phyloP scores from a whole-genome alignment of 2,113 vertebrate genomes.

The Carettochelys insculpta region DNA sequence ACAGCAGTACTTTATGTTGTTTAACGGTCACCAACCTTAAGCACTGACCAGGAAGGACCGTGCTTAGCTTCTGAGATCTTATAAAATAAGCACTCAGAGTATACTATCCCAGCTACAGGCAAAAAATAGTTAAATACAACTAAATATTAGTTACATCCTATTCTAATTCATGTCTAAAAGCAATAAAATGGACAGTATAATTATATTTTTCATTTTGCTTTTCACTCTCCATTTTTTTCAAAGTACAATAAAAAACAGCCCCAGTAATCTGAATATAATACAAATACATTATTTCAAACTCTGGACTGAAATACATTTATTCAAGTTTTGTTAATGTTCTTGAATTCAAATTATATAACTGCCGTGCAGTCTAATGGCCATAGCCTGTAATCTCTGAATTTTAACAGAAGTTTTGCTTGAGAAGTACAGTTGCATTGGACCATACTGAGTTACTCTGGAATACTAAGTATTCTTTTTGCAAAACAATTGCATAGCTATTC shows the following conservation, averaged over 20 bases:
- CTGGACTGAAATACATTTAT: neutral
- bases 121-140: conserved; percentile 55
- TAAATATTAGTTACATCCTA: conserved; percentile 46
- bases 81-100: conserved; percentile 65
- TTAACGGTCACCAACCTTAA: conserved; percentile 59
- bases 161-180: neutral
- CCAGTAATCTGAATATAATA: neutral
- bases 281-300: neutral
- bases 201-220: neutral
- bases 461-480: neutral
- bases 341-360: neutral
- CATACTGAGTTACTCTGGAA: neutral
- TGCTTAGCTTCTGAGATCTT: conserved; percentile 60
- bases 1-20: conserved; percentile 64
- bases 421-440: neutral
- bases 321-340: neutral
- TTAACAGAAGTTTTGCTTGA: neutral
- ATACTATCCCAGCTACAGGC: conserved; percentile 62
- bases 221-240: neutral
- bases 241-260: neutral
- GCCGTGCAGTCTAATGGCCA: neutral
- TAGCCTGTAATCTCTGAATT: neutral
- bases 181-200: neutral
- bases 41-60: conserved; percentile 63
- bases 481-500: neutral